phyloP scores from a whole-genome alignment of 2,888 invertebrate genomes.

The Spisula solida region DNA sequence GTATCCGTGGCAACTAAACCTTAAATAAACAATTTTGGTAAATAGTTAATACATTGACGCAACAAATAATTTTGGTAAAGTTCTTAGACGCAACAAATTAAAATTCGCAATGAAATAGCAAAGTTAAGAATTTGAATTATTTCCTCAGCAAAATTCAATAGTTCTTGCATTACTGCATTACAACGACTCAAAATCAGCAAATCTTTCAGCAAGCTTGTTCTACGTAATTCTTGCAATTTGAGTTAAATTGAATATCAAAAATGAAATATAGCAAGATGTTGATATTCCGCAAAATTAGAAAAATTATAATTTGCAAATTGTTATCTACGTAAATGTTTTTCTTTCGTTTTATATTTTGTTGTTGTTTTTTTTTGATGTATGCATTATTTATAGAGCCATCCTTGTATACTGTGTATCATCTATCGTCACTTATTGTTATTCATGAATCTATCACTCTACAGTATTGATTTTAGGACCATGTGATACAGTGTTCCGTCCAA shows the following conservation, averaged over 20 bases:
- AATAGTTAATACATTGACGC: neutral
- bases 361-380: neutral
- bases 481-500: conserved; percentile 11
- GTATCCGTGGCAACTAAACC: neutral
- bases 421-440: neutral
- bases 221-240: conserved; percentile 23
- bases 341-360: neutral
- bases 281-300: conserved; percentile 6
- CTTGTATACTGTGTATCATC: neutral
- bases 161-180: neutral
- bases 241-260: neutral
- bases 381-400: neutral
- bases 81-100: neutral
- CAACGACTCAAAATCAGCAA: neutral
- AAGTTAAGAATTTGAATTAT: neutral
- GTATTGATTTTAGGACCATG: neutral
- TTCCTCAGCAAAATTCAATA: neutral
- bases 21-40: neutral
- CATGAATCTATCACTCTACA: neutral
- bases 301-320: conserved; percentile 15
- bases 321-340: conserved; percentile 21
- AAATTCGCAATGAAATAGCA: neutral
- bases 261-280: conserved; percentile 1
- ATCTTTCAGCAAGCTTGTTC: neutral
- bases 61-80: too few species aligned